Evolutionary conservation across 2,113 vertebrate genomes (phyloP).

Genomic region (Poeciliopsis occidentalis): DNA sequence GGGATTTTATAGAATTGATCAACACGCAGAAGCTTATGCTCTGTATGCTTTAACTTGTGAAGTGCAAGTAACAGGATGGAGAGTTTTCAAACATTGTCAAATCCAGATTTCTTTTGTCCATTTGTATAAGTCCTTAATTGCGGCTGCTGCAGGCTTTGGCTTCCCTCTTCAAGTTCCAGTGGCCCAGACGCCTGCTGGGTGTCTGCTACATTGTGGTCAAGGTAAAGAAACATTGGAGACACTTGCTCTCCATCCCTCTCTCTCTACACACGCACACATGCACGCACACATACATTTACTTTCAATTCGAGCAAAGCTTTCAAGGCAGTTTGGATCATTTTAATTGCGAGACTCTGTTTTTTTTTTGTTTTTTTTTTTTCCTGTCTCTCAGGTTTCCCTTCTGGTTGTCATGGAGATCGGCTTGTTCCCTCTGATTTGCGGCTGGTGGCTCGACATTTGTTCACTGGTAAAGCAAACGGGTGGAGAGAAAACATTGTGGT

Average conservation of each 20-base stretch:
- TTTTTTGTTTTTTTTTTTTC: neutral
- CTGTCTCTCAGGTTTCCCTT: slow-evolving; percentile 86
- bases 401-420: slow-evolving; percentile 97
- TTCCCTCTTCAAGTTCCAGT: slow-evolving; percentile 91
- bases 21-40: neutral
- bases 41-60: neutral
- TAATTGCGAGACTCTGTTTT: slow-evolving; percentile 5
- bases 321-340: slow-evolving; percentile 3
- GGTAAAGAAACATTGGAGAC: slow-evolving; percentile 76
- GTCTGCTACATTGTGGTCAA: slow-evolving; percentile 98
- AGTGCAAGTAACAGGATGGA: neutral
- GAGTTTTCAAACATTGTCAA: neutral
- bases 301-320: slow-evolving; percentile 1
- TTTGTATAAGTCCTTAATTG: slow-evolving; percentile 75
- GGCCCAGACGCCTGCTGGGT: slow-evolving; percentile 90
- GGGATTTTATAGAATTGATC: neutral
- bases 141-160: slow-evolving; percentile 84
- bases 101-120: neutral
- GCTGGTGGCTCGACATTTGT: slow-evolving; percentile 98
- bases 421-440: slow-evolving; percentile 96
- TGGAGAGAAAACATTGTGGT: slow-evolving; percentile 1
- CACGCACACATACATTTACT: neutral
- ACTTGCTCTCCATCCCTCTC: neutral
- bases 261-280: neutral
- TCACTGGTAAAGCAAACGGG: slow-evolving; percentile 86